phyloP scores from a whole-genome alignment of 2,113 vertebrate genomes.

The Campylorhamphus procurvoides region DNA sequence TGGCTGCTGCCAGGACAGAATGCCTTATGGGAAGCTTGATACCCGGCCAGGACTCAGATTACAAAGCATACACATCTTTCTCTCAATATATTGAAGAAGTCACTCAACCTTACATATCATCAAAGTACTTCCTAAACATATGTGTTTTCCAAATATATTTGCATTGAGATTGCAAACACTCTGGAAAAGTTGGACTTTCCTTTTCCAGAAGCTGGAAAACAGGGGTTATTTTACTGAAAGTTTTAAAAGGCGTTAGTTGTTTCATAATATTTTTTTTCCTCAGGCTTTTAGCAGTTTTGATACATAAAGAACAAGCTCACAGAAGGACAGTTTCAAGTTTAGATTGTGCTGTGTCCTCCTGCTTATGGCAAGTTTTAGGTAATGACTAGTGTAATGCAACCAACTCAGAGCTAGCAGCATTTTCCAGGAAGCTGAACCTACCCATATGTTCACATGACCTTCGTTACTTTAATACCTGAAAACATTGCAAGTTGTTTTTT shows the following conservation, averaged over 20 bases:
- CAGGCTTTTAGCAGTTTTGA: neutral
- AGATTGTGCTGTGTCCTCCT: neutral
- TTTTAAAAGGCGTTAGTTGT: neutral
- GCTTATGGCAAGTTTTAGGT: neutral
- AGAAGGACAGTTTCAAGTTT: neutral
- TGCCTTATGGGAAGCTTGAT: conserved; percentile 20
- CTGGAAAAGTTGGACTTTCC: neutral
- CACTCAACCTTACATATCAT: neutral
- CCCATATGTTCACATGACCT: neutral
- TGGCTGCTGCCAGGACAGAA: conserved; percentile 23
- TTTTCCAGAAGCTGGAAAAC: neutral
- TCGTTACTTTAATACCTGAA: neutral
- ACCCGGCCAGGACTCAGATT: conserved; percentile 37
- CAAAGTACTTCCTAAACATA: conserved; percentile 15
- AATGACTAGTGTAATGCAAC: neutral
- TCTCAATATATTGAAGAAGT: neutral
- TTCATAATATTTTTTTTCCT: neutral
- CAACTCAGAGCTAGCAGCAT: neutral
- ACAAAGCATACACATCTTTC: conserved; percentile 15
- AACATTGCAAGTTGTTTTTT: neutral
- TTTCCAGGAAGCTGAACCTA: conserved; percentile 1
- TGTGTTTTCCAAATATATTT: neutral
- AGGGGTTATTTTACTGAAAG: neutral
- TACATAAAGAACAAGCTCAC: neutral
- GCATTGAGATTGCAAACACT: neutral